Evolutionary conservation across 1,140 invertebrate species (phyloP).

Genomic region (Pseudomyrmex cubaensis): DNA sequence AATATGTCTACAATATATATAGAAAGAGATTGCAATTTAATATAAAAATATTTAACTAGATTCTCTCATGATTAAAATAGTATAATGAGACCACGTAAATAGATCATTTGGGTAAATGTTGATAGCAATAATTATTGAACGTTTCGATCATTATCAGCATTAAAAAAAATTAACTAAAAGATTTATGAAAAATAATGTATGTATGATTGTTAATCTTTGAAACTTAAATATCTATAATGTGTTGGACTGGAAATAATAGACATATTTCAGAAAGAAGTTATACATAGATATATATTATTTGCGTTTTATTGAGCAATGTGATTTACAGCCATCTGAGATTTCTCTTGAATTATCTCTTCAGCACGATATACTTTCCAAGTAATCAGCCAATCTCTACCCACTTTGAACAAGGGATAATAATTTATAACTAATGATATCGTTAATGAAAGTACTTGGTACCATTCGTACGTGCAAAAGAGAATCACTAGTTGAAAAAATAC

Average conservation of each 20-base stretch:
- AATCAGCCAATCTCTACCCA: constrained; percentile 94
- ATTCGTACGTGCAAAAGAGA: constrained; percentile 92
- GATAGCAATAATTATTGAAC: too few relatives aligned
- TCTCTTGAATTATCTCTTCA: constrained; percentile 89
- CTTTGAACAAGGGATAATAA: constrained; percentile 96
- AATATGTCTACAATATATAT: not conserved
- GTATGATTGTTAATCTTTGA: too few relatives aligned
- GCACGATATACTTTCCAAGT: constrained; percentile 92
- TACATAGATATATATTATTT: not conserved
- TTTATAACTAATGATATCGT: constrained; percentile 94
- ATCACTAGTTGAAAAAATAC: constrained; percentile 92
- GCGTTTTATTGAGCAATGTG: constrained; percentile 63
- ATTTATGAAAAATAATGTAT: too few relatives aligned
- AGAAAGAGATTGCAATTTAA: constrained; percentile 12
- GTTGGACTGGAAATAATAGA: not conserved
- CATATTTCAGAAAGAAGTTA: too few relatives aligned
- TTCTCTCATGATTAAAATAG: too few relatives aligned
- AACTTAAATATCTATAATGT: too few relatives aligned
- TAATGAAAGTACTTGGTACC: constrained; percentile 96
- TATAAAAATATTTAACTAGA: not conserved
- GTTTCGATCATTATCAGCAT: too few relatives aligned
- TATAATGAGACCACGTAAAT: too few relatives aligned
- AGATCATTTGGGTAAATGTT: too few relatives aligned
- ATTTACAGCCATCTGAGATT: constrained; percentile 66
- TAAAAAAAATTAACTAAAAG: too few relatives aligned